Evolutionary conservation across 2,888 invertebrate genomes (phyloP).

Genomic region (Cheilosia vernalis): DNA sequence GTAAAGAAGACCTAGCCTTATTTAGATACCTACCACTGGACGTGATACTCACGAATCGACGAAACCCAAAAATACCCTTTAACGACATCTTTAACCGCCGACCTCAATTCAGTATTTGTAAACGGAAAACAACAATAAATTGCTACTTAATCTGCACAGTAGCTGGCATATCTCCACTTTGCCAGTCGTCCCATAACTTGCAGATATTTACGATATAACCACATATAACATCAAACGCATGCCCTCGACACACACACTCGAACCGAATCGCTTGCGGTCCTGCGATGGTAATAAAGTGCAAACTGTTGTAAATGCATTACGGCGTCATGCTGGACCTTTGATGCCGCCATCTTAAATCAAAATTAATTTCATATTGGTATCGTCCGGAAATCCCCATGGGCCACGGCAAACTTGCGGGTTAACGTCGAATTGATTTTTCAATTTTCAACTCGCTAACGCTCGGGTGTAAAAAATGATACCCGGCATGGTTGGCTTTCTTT

Average conservation of each 20-base stretch:
- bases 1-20: too few species aligned
- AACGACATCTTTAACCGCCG: background rate
- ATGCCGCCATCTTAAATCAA: slow-evolving; percentile 72
- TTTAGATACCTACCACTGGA: too few species aligned
- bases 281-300: slow-evolving; percentile 64
- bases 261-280: background rate
- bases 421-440: slow-evolving; percentile 64
- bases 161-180: slow-evolving; percentile 19
- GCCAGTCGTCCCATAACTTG: slow-evolving; percentile 53
- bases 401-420: slow-evolving; percentile 7
- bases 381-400: slow-evolving; percentile 1
- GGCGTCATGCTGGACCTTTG: slow-evolving; percentile 22
- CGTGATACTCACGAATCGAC: too few species aligned
- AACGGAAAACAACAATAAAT: slow-evolving; percentile 1
- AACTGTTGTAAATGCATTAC: slow-evolving; percentile 69
- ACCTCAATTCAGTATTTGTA: background rate
- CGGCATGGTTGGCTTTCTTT: slow-evolving; percentile 1
- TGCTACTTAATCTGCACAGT: slow-evolving; percentile 3
- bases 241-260: slow-evolving; percentile 5
- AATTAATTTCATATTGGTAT: slow-evolving; percentile 70
- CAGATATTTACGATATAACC: slow-evolving; percentile 49
- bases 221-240: slow-evolving; percentile 36
- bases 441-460: slow-evolving; percentile 52
- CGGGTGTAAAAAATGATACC: slow-evolving; percentile 25
- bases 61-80: background rate